These are phyloP conservation scores for Peromyscus melanophrys DNA, from an alignment of 2,797 vertebrate genomes.

Conservation along the genomic window DNA sequence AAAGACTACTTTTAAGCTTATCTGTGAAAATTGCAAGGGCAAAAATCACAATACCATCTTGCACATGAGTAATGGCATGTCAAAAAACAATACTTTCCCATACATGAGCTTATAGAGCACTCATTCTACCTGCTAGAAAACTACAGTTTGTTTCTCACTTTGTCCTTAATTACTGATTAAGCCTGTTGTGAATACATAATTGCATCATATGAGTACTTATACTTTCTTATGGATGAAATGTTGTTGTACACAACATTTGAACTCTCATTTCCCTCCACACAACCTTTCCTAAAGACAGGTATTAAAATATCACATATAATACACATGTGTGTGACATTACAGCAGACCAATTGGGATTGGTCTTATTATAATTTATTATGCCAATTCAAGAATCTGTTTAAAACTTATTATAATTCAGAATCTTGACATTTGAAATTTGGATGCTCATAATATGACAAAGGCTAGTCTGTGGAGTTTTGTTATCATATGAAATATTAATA, in stretches of 20 bases:
- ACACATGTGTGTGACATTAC: conserved; percentile 83
- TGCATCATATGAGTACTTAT: conserved; percentile 56
- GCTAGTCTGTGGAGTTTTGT: conserved; percentile 91
- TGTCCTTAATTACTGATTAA: conserved; percentile 69
- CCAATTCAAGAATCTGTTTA: conserved; percentile 87
- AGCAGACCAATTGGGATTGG: conserved; percentile 84
- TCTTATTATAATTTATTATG: conserved; percentile 87
- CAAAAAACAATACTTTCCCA: neutral
- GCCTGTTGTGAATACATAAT: conserved; percentile 66
- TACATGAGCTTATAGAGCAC: neutral
- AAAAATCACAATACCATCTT: neutral
- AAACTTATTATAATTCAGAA: conserved; percentile 90
- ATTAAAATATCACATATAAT: conserved; percentile 79
- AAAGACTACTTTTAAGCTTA: conserved; percentile 5
- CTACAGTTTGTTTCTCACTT: conserved; percentile 45
- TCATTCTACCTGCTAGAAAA: neutral
- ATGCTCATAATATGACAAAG: conserved; percentile 90
- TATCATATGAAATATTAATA: conserved; percentile 93
- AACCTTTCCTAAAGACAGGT: conserved; percentile 77
- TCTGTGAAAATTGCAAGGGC: neutral
- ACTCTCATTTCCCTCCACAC: conserved; percentile 59
- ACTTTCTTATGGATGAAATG: conserved; percentile 78
- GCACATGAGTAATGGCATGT: neutral
- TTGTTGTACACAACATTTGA: conserved; percentile 22
- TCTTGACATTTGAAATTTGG: conserved; percentile 91